Conservation (phyloP, 2,888 invertebrate genomes). For the Orthosia gracilis region DNA sequence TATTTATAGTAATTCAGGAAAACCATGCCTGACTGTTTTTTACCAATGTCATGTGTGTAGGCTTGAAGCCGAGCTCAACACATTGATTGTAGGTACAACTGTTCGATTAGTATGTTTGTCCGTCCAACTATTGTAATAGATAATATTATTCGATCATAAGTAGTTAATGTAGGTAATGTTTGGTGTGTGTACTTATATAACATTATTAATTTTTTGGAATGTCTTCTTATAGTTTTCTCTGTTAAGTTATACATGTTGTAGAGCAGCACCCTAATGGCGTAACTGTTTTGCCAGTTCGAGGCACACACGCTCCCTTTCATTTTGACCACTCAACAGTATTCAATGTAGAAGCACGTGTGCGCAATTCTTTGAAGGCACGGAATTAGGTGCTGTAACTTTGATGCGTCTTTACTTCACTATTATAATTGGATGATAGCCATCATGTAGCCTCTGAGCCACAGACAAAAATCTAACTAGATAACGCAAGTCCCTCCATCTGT, state of each 20-base stretch:
- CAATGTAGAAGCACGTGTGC: too few relatives aligned
- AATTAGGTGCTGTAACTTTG: neutral
- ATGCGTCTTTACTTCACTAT: neutral
- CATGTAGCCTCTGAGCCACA: neutral
- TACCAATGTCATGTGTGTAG: neutral
- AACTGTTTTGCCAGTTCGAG: too few relatives aligned
- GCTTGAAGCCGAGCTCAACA: too few relatives aligned
- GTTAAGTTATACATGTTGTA: too few relatives aligned
- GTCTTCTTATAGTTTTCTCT: too few relatives aligned
- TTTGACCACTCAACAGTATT: too few relatives aligned
- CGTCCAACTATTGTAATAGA: conserved; percentile 1
- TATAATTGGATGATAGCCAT: neutral
- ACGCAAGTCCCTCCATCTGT: too few relatives aligned
- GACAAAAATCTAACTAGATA: too few relatives aligned
- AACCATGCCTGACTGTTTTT: neutral
- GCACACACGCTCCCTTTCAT: too few relatives aligned
- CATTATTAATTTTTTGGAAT: neutral
- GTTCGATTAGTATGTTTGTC: neutral
- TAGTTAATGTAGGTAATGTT: neutral
- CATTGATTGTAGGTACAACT: too few relatives aligned
- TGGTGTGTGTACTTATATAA: conserved; percentile 4
- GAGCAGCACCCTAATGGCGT: too few relatives aligned
- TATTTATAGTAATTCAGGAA: neutral
- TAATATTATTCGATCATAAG: neutral
- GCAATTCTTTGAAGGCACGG: too few relatives aligned